phyloP scores from a whole-genome alignment of 2,888 invertebrate species.

The Boloria selene region DNA sequence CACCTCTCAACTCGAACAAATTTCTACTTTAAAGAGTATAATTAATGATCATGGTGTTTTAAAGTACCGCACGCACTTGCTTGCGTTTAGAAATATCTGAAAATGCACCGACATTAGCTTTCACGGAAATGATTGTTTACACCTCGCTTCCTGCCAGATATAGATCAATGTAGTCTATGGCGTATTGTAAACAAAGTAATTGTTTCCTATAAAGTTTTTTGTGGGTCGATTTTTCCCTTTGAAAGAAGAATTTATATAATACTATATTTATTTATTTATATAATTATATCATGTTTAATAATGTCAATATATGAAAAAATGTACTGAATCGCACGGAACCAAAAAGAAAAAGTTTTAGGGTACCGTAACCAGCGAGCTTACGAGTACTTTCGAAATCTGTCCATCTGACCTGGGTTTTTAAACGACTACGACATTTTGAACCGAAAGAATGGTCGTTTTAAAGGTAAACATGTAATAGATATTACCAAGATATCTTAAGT shows the following conservation, averaged over 20 bases:
- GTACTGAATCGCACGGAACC: too few relatives aligned
- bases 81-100: constrained; percentile 42
- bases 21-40: constrained; percentile 27
- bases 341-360: too few relatives aligned
- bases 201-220: constrained; percentile 18
- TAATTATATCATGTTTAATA: too few relatives aligned
- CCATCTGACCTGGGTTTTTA: too few relatives aligned
- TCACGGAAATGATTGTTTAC: constrained; percentile 63
- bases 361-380: too few relatives aligned
- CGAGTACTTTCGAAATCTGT: too few relatives aligned
- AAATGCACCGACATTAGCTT: constrained; percentile 56
- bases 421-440: too few relatives aligned
- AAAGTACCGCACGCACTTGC: constrained; percentile 35
- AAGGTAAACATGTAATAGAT: too few relatives aligned
- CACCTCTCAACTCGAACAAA: constrained; percentile 31
- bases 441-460: too few relatives aligned
- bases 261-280: neutral
- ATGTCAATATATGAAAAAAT: too few relatives aligned
- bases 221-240: neutral
- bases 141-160: constrained; percentile 53
- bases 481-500: too few relatives aligned
- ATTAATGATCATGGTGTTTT: constrained; percentile 10
- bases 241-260: neutral
- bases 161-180: constrained; percentile 39
- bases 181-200: constrained; percentile 21